Base-by-base conservation (phyloP, 92 coral and sea anemone genomes). In the Porites divaricata region DNA sequence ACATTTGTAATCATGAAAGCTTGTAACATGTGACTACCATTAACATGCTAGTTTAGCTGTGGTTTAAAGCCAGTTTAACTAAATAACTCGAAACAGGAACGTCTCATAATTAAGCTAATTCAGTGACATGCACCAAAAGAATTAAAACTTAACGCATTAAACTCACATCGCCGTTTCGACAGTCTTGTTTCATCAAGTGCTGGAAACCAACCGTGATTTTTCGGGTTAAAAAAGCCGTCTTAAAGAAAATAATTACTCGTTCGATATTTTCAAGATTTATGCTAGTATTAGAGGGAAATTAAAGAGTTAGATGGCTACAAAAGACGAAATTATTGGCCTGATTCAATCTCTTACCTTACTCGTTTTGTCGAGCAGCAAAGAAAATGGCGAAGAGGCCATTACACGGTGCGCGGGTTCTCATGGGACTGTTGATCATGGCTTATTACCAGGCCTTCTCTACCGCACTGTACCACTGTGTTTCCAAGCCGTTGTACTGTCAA, bases 341-440 rank as follows among this genome's bases (percentile, higher is more conserved):
- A 93, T 93, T 66, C 20, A 45, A 63, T 65, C 53, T 62, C 94
- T 81, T 79, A 90, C 96, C 96, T 88, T 35, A 63, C 82, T 70
- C 74, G 79, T 22, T 73, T 51, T 41, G 83, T 51, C 86, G 88
- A 66, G 85, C 89, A 79, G 93, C 97, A 87, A 93, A 88, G 91
- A 93, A 93, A 87, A 91, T 93, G 97, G 89, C 97, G 91, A 93
- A 93, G 93, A 93, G 97, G 91, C 65, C 83, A 63, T 75, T 14
- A n/a, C 50, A 6, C 1, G 69, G 92, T 52, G 68, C 88, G 80
- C 92, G 76, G 63, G 72, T 94, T 78, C 72, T 83, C 64, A 61
- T 93, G 94, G 97, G 91, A 0, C 52, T 24, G 86, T 53, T 9
- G 25, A 24, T 56, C 13, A 13, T 17, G 26, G 2, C 13, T 21